Conservation (phyloP, 2,888 invertebrate species). For the Drosophila picticornis region DNA sequence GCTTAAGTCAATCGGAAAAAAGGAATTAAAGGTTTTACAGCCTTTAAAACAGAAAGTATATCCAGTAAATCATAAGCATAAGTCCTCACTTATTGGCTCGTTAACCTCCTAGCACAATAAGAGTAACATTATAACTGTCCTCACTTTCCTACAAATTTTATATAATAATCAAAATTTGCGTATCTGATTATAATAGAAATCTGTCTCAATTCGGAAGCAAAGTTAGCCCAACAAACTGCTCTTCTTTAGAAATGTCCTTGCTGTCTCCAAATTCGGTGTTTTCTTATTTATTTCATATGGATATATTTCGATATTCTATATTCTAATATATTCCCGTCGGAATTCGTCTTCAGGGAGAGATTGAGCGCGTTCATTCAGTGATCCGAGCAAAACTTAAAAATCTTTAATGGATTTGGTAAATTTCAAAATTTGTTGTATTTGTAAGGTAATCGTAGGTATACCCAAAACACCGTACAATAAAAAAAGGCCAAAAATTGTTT, state of each 20-base stretch:
- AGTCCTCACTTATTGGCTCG: no score
- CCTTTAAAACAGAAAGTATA: neutral
- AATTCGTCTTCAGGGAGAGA: neutral
- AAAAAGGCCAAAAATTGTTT: slow-evolving; percentile 9
- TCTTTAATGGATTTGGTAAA: neutral
- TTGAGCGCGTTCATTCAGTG: neutral
- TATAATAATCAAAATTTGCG: neutral
- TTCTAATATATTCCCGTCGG: neutral
- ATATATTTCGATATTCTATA: neutral
- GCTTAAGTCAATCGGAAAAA: neutral
- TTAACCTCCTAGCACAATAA: neutral
- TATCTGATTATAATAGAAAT: neutral
- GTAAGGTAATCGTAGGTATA: neutral
- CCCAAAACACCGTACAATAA: neutral
- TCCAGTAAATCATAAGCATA: neutral
- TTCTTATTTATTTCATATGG: neutral
- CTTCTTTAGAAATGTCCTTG: neutral
- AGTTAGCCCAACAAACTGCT: neutral
- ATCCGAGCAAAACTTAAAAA: neutral
- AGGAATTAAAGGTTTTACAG: neutral
- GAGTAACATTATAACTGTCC: neutral
- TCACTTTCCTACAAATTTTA: neutral
- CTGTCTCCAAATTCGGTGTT: neutral
- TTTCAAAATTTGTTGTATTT: neutral
- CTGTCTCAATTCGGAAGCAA: neutral